These are phyloP conservation scores for Tapirus indicus DNA, from an alignment of 2,797 vertebrate genomes.

Conservation along the genomic window DNA sequence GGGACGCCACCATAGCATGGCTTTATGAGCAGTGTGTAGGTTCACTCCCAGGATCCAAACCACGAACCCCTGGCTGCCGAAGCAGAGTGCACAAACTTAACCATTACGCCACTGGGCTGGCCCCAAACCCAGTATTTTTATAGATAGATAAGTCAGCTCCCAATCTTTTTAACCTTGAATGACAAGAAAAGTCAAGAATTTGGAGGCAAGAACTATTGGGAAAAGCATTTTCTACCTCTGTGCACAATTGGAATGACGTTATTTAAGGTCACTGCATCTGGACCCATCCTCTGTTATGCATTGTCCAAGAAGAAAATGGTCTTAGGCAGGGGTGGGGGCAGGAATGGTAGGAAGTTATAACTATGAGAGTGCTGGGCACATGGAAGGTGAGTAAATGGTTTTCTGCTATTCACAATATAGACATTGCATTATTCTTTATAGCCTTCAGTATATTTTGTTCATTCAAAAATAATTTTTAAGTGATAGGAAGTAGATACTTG, in stretches of 20 bases:
- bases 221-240: neutral
- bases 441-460: neutral
- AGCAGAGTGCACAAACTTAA: no score
- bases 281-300: neutral
- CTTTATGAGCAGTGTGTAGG: no score
- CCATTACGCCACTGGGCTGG: no score
- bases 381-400: neutral
- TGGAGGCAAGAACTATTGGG: neutral
- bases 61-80: no score
- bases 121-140: neutral
- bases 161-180: neutral
- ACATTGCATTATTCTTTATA: neutral
- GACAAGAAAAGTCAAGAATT: neutral
- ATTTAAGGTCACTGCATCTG: neutral
- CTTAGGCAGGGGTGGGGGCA: neutral
- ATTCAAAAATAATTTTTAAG: conserved; percentile 9
- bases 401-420: neutral
- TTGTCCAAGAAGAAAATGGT: neutral
- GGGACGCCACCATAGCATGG: no score
- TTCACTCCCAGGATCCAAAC: no score
- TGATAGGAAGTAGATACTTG: neutral
- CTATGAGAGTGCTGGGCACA: neutral
- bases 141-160: neutral
- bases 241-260: neutral
- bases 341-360: neutral